Percentiles rank a stretch among this genome's conserved stretches.
These are phyloP conservation scores for Ahaetulla prasina DNA, from an alignment of 2,113 vertebrate species.

Conservation along the genomic window DNA sequence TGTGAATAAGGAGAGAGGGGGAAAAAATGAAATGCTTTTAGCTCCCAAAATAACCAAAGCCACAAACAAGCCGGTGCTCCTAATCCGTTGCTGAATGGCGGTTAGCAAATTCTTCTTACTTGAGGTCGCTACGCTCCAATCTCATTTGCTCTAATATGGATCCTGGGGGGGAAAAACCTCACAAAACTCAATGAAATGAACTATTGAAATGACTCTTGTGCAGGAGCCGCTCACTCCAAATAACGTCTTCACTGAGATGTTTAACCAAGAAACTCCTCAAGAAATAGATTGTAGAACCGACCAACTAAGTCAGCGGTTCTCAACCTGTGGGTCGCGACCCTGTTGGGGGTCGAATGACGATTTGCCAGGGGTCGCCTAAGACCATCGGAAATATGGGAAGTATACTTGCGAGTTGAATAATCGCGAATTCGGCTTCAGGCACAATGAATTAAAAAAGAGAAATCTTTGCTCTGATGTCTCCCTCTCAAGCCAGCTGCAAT, in stretches of 20 bases:
- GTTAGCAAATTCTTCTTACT: background rate
- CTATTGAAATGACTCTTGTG: background rate
- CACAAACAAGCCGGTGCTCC: background rate
- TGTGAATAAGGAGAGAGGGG: background rate
- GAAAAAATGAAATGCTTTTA: background rate
- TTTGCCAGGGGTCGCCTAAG: too few relatives aligned
- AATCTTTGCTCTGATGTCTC: too few relatives aligned
- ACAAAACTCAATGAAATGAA: background rate
- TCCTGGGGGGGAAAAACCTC: background rate
- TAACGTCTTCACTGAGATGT: background rate
- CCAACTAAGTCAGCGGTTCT: too few relatives aligned
- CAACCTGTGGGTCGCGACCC: too few relatives aligned
- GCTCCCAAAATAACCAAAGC: background rate
- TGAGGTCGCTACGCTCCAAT: too few relatives aligned
- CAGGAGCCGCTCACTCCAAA: background rate
- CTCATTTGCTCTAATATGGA: background rate
- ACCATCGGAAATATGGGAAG: too few relatives aligned
- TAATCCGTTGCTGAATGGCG: background rate
- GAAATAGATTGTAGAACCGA: background rate
- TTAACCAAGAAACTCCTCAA: background rate
- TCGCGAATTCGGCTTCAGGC: too few relatives aligned
- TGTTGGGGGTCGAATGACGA: too few relatives aligned
- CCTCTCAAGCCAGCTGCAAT: too few relatives aligned
- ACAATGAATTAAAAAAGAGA: too few relatives aligned
- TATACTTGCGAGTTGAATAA: too few relatives aligned